Conservation (phyloP, 2,888 invertebrate genomes). For the Mimas tiliae region DNA sequence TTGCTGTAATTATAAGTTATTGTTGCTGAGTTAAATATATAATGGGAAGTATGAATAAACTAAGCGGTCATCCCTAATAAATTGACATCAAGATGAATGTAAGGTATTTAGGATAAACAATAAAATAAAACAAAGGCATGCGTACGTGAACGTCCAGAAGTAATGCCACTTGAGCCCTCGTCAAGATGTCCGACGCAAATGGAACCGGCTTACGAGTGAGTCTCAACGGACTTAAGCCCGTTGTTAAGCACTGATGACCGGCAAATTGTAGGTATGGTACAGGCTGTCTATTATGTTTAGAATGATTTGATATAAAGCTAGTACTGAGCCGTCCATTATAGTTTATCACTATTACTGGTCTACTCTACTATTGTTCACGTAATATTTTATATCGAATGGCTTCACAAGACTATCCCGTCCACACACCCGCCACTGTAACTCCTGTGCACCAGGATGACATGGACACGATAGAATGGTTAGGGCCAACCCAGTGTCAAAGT, state of each 20-base stretch:
- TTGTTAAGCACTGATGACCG: background rate
- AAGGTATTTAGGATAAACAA: background rate
- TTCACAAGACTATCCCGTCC: too few species aligned
- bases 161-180: conserved; percentile 13
- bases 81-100: background rate
- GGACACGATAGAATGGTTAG: too few species aligned
- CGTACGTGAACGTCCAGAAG: background rate
- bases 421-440: too few species aligned
- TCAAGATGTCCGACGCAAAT: conserved; percentile 16
- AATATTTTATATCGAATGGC: too few species aligned
- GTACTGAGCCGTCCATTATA: too few species aligned
- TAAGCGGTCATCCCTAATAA: background rate
- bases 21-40: too few species aligned
- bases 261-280: background rate
- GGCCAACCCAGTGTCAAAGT: too few species aligned
- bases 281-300: background rate
- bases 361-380: too few species aligned
- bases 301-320: background rate
- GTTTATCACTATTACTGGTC: too few species aligned
- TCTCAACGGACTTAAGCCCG: background rate
- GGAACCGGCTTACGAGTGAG: background rate
- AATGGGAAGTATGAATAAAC: too few species aligned
- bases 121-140: conserved; percentile 4
- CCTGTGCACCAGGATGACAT: too few species aligned
- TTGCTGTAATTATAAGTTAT: too few species aligned